Conservation (phyloP, 2,888 invertebrate genomes). For the Euclidia mi region DNA sequence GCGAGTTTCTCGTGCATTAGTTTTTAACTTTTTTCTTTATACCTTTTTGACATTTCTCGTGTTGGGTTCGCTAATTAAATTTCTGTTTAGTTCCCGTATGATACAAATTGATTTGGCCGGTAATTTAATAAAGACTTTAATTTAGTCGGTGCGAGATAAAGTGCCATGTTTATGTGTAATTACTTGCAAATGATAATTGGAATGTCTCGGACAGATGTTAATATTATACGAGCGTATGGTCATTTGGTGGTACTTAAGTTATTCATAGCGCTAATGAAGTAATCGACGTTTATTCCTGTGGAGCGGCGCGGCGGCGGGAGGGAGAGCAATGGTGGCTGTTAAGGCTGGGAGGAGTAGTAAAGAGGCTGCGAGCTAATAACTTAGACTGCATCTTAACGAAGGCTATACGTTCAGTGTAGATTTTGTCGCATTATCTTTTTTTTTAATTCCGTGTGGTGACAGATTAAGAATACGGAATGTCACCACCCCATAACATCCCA, state of each 20-base stretch:
- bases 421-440: too few relatives aligned
- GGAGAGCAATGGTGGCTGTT: slow-evolving; percentile 8
- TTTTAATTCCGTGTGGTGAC: too few relatives aligned
- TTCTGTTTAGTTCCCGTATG: slow-evolving; percentile 72
- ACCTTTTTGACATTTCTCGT: slow-evolving; percentile 80
- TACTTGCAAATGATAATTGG: slow-evolving; percentile 50
- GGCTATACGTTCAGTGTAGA: too few relatives aligned
- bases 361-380: slow-evolving; percentile 15
- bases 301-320: slow-evolving; percentile 26
- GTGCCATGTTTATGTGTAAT: slow-evolving; percentile 55
- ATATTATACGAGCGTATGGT: slow-evolving; percentile 39
- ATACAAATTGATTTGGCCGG: slow-evolving; percentile 80
- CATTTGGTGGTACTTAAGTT: slow-evolving; percentile 39
- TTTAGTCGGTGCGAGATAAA: slow-evolving; percentile 61
- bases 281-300: slow-evolving; percentile 38
- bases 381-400: slow-evolving; percentile 12
- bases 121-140: slow-evolving; percentile 79
- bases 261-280: slow-evolving; percentile 50
- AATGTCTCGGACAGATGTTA: slow-evolving; percentile 48
- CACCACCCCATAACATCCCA: too few relatives aligned
- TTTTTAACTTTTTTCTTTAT: slow-evolving; percentile 72
- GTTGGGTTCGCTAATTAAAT: slow-evolving; percentile 79
- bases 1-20: slow-evolving; percentile 53
- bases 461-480: too few relatives aligned
- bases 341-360: slow-evolving; percentile 14